Evolutionary conservation across 2,797 vertebrate genomes (phyloP), one percentile per base, ranked within the genome.

Genomic region (Melanotaenia nigrans): DNA sequence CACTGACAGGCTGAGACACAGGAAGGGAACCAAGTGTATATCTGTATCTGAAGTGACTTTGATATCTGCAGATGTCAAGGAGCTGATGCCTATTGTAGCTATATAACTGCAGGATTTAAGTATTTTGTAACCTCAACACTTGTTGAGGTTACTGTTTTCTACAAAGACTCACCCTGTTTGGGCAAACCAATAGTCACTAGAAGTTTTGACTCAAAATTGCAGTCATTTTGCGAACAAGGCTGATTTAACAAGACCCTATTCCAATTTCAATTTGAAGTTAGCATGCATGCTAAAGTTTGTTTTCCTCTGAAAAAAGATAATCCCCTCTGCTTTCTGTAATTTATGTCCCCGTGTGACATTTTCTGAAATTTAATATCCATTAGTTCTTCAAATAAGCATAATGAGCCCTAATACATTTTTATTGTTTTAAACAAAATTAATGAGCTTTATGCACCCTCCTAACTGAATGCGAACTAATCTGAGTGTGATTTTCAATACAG

Each of bases 1-100:
- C 82, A 68, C 32, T 75, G 63, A 51, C 68, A 61, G 64, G 78
- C 71, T 24, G 28, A 60, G 60, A 77, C 47, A 64, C 49, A 35
- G 12, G 35, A 70, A 68, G 61, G 73, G 59, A 69, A 69, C 16
- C 1, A 40, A 69, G 78, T 63, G 61, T 61, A 59, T 57, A 71
- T 58, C 18, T 54, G 3, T 38, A 80, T 78, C 65, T 45, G 51
- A 86, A 79, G 68, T 67, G 83, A 81, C 76, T 75, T 33, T 63
- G 47, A 61, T 51, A 77, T 83, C 69, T 82, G 79, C 54, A 4
- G 53, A 53, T 55, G 64, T 75, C 62, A 38, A 8, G 24, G 63
- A 64, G 61, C n/a, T 25, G 32, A 40, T 63, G 47, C 38, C 42
- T 33, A 58, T 20, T 57, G 40, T 14, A 35, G 24, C 36, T 74